Evolutionary conservation across 2,888 invertebrate species (phyloP), one percentile per base, ranked within the genome.

Genomic region (Herminia tarsipennalis): DNA sequence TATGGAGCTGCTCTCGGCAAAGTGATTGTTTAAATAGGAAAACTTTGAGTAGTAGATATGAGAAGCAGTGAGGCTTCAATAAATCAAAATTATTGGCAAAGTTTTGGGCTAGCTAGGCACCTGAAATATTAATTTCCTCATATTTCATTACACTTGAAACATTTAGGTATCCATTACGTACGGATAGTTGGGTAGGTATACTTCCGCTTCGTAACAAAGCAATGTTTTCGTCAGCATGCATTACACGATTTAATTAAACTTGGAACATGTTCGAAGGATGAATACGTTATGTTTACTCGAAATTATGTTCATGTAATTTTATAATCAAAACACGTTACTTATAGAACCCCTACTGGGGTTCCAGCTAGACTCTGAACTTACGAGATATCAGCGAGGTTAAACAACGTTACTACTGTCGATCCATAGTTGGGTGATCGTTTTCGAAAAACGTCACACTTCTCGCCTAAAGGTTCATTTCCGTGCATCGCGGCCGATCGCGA

Each of bases 1-100:
- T 29, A 38, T 14, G 36, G 46, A 29, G 35, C 32, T 46, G 40
- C 51, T 30, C 44, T 51, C 43, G 10, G 48, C 18, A 48, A 56
- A 65, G 70, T 74, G 76, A 73, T 78, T 77, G 74, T 76, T 76
- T 71, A 73, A 73, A 77, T 76, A 76, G 72, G 73, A 76, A 76
- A 80, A 81, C 77, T 83, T 81, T 57, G 61, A 69, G 59, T 50
- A 59, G 67, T 70, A 72, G 73, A 76, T 78, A 75, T 70, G 73
- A 72, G 76, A 73, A 61, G 70, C 67, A 65, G 71, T 69, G 70
- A 75, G 70, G 70, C 75, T 71, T 70, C 60, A 70, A 79, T 83
- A 82, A 83, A 84, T 84, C 83, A 82, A 82, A 78, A 77, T 81
- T 82, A 83, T 83, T 82, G 78, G 74, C 69, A 79, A 83, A 82